These are phyloP conservation scores for Datnioides undecimradiatus DNA, from an alignment of 2,113 vertebrate genomes.

Conservation along the genomic window DNA sequence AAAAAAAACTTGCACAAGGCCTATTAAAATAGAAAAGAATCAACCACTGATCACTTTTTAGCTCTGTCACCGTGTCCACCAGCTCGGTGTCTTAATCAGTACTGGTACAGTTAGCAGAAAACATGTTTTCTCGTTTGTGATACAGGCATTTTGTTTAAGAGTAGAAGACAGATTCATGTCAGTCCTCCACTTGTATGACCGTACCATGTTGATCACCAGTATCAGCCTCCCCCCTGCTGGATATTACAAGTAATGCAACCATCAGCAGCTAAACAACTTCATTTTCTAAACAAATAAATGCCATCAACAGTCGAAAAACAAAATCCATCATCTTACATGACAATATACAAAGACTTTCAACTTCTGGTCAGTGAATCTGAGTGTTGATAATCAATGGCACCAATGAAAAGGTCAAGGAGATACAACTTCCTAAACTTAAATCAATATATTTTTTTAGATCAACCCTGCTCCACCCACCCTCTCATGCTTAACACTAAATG, in stretches of 20 bases:
- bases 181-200: background rate
- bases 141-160: no score
- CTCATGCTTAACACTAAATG: background rate
- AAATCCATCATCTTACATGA: background rate
- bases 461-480: background rate
- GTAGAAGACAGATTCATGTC: background rate
- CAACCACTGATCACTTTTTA: background rate
- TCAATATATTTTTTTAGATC: background rate
- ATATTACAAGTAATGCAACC: constrained; percentile 28
- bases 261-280: rapidly evolving
- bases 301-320: background rate
- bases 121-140: no score
- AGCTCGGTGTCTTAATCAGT: no score
- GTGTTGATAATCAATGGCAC: background rate
- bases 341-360: background rate
- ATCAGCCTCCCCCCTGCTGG: constrained; percentile 68
- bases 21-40: background rate
- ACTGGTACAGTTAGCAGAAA: no score
- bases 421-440: background rate
- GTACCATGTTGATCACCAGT: constrained; percentile 14
- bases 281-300: background rate
- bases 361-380: background rate
- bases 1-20: background rate
- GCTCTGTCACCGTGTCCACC: background rate
- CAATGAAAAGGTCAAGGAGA: background rate